These are phyloP conservation scores for Oscheius onirici DNA, from an alignment of 2,888 invertebrate genomes.

Conservation along the genomic window DNA sequence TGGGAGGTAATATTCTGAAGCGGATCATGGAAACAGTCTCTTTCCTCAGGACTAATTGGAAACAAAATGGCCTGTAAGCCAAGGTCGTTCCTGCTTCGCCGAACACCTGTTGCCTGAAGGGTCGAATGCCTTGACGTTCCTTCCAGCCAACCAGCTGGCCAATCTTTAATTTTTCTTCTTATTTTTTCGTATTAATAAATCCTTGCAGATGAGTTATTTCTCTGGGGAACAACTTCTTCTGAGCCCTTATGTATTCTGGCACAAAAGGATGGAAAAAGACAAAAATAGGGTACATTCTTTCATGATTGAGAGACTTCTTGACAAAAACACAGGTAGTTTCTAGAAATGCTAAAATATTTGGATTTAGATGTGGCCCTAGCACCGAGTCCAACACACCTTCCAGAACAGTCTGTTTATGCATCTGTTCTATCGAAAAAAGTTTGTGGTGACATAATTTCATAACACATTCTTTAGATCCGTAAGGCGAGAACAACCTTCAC, in stretches of 20 bases:
- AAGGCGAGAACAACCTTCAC: constrained; percentile 83
- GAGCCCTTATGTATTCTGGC: no score
- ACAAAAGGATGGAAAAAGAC: no score
- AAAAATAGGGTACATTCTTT: no score
- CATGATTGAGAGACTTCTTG: no score
- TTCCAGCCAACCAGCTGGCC: constrained; percentile 16
- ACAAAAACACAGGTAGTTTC: no score
- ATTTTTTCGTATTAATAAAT: no score
- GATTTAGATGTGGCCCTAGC: no score
- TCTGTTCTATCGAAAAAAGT: no score
- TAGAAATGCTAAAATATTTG: no score
- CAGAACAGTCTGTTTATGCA: not conserved
- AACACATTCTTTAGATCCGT: constrained; percentile 60
- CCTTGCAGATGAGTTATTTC: no score
- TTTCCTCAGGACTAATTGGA: not conserved
- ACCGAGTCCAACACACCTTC: not conserved
- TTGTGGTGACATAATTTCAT: no score
- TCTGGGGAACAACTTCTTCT: no score
- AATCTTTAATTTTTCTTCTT: not conserved
- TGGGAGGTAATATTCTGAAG: not conserved
- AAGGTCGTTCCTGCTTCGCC: not conserved
- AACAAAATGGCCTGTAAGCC: constrained; percentile 16
- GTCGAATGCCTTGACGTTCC: not conserved
- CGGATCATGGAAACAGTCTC: not conserved
- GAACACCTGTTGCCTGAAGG: constrained; percentile 18